Evolutionary conservation across 1,140 invertebrate species (phyloP).

Genomic region (Eubasilissa regina): DNA sequence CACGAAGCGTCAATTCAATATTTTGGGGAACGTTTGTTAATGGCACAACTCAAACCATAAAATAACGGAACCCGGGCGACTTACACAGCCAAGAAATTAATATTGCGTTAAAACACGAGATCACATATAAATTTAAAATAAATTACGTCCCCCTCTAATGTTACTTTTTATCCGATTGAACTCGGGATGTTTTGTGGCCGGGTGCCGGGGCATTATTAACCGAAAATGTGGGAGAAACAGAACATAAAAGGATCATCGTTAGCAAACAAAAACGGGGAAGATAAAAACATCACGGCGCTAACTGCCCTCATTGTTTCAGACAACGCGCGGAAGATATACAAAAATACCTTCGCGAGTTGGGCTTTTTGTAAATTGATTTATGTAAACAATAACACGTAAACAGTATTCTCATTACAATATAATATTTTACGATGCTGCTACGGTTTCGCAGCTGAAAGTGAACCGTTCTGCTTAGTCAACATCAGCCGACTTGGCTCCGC

Average conservation of each 20-base stretch:
- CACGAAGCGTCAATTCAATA: no score
- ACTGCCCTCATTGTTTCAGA: constrained; percentile 33
- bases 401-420: background rate
- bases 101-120: constrained; percentile 19
- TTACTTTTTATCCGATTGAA: constrained; percentile 39
- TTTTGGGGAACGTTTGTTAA: no score
- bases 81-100: constrained; percentile 9
- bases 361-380: constrained; percentile 24
- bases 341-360: constrained; percentile 4
- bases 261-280: constrained; percentile 38
- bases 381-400: constrained; percentile 13
- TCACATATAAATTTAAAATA: constrained; percentile 32
- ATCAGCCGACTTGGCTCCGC: background rate
- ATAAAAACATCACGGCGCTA: constrained; percentile 41
- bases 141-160: constrained; percentile 13
- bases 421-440: constrained; percentile 15
- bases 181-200: constrained; percentile 12
- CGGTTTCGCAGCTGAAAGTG: background rate
- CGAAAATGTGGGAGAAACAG: constrained; percentile 39
- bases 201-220: constrained; percentile 31
- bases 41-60: background rate
- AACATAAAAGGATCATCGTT: constrained; percentile 43
- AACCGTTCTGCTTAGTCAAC: constrained; percentile 16
- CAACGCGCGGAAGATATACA: background rate
- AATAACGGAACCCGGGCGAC: background rate